Evolutionary conservation across 1,140 invertebrate genomes (phyloP), one percentile per base, ranked within the genome.

Genomic region (Drosophila auraria): DNA sequence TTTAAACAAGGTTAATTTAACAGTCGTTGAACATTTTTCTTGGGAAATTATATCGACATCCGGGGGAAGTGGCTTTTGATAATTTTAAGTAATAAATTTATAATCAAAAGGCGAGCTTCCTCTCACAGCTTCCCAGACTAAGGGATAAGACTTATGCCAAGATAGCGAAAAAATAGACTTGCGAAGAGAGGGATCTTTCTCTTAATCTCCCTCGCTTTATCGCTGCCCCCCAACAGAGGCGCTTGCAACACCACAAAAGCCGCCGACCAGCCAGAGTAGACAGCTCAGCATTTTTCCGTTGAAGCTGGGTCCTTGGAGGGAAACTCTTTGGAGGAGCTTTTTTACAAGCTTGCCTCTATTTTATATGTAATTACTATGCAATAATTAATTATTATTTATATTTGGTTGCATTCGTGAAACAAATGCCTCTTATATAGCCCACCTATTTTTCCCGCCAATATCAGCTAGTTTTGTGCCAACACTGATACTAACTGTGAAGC

Each of bases 401-500:
- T 6, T 12, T 11, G 5, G 14, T 15, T 15, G 5, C 40, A 42
- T n/a, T n/a, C n/a, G 12, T 42, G 15, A 42, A 42, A 7, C 12
- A 42, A 42, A n/a, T 6, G 14, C 40, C 2, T 42, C 14, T n/a
- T n/a, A 15, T 42, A 42, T 7, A 42, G 40, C 40, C 15, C 5
- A 36, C 11, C 33, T 2, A n/a, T 42, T n/a, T 51, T 23, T n/a
- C 1, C 44, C 27, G 38, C 15, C 42, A 45, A 23, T 9, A 38
- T 38, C 25, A 59, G 44, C 77, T 47, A 58, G 47, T 63, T 44
- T 62, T 73, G n/a, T 57, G 71, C 33, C 59, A 65, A 44, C 59
- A 51, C 72, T 49, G 60, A 54, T 54, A 66, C 58, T 83, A 86
- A 87, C 83, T 89, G 83, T 62, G 79, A 72, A 83, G 71, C 83